A percentile compares a stretch with the other conserved stretches of the same genome.
Evolutionary conservation across 2,888 invertebrate genomes (phyloP).

Genomic region (Drosophila mayaguana): DNA sequence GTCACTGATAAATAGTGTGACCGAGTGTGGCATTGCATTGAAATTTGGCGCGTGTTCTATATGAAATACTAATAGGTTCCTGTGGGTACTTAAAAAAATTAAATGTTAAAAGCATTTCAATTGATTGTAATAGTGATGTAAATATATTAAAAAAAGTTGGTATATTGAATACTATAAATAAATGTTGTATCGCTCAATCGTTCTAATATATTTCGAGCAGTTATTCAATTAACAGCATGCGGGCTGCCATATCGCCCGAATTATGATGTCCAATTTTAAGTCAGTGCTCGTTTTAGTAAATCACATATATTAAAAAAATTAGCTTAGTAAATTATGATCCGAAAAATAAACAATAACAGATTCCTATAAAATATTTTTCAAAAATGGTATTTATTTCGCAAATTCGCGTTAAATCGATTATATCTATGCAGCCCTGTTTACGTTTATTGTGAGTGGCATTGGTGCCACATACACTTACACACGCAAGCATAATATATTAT

Average conservation of each 20-base stretch:
- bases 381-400: conserved; percentile 1
- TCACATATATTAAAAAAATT: neutral
- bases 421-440: conserved; percentile 33
- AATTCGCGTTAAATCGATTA: conserved; percentile 38
- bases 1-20: neutral
- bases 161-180: neutral
- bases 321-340: no score
- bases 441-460: conserved; percentile 36
- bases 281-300: neutral
- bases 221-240: no score
- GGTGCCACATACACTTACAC: conserved; percentile 70
- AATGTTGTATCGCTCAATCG: neutral
- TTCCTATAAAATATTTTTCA: neutral
- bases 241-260: neutral
- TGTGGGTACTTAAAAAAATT: no score
- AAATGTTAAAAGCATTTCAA: no score
- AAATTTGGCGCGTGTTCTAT: neutral
- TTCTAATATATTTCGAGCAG: neutral
- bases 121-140: no score
- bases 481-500: conserved; percentile 62
- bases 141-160: no score
- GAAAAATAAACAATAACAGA: neutral
- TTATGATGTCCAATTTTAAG: neutral
- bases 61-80: neutral
- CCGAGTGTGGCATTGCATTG: neutral